Evolutionary conservation across 2,888 invertebrate species (phyloP).

Genomic region (Ochropleura plecta): DNA sequence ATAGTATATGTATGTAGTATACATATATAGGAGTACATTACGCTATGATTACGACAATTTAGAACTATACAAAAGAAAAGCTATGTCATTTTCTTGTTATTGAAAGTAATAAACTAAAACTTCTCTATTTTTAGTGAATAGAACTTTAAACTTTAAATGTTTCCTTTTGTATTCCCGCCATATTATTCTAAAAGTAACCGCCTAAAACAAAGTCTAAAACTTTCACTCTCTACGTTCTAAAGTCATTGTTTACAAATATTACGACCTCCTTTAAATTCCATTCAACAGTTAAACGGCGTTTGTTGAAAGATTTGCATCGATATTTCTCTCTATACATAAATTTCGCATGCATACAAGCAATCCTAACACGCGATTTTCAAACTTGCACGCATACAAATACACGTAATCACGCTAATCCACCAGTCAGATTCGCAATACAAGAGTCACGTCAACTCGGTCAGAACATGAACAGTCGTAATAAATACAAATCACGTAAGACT

Average conservation of each 20-base stretch:
- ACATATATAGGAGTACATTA: no score
- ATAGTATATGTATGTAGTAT: no score
- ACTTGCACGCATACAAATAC: conserved; percentile 39
- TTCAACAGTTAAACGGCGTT: conserved; percentile 49
- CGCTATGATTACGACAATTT: not conserved
- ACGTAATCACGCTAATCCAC: conserved; percentile 54
- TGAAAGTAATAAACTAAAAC: not conserved
- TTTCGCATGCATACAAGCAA: conserved; percentile 50
- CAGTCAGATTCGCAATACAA: conserved; percentile 45
- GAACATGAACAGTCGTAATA: conserved; percentile 52
- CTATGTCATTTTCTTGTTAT: no score
- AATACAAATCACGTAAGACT: conserved; percentile 56
- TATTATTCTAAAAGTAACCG: not conserved
- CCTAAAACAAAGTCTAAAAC: not conserved
- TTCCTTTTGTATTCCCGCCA: not conserved
- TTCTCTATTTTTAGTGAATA: not conserved
- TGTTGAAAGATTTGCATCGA: conserved; percentile 47
- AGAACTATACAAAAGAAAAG: conserved; percentile 1
- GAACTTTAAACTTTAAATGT: not conserved
- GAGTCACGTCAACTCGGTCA: conserved; percentile 60
- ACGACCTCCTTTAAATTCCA: conserved; percentile 27
- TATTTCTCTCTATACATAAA: conserved; percentile 32
- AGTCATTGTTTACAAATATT: conserved; percentile 46
- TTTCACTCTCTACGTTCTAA: not conserved
- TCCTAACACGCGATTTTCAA: no score